Evolutionary conservation across 2,888 invertebrate genomes (phyloP).

Genomic region (Coelinius sp.): DNA sequence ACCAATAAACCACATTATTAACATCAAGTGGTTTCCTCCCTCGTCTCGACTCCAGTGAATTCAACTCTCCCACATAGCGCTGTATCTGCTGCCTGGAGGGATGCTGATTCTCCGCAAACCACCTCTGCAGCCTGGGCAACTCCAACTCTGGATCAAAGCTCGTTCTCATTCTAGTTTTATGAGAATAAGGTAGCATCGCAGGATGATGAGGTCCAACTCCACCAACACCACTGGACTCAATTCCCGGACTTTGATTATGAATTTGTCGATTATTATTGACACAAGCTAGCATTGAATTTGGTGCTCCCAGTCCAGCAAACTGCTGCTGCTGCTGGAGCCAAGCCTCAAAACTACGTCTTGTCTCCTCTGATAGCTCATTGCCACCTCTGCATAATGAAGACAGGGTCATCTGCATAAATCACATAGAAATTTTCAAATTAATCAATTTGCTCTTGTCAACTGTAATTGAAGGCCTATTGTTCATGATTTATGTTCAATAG

Average conservation of each 20-base stretch:
- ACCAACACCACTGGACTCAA: conserved; percentile 69
- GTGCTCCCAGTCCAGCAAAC: conserved; percentile 62
- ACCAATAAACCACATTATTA: conserved; percentile 97
- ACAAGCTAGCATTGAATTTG: conserved; percentile 60
- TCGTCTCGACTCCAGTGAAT: conserved; percentile 90
- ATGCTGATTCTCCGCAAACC: conserved; percentile 98
- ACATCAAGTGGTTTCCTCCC: conserved; percentile 95
- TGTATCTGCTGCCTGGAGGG: conserved; percentile 97
- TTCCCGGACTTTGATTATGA: conserved; percentile 63
- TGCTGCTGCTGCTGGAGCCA: conserved; percentile 76
- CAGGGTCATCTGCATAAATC: conserved; percentile 78
- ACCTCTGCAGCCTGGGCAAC: conserved; percentile 93
- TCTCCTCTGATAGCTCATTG: conserved; percentile 86
- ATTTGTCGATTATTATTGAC: conserved; percentile 53
- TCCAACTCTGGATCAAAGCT: conserved; percentile 98
- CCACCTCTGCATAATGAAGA: conserved; percentile 88
- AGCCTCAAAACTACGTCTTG: conserved; percentile 89
- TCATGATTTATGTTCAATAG: too few relatives aligned
- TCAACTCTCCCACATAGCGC: conserved; percentile 94
- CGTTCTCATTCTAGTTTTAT: conserved; percentile 95
- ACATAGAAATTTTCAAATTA: not conserved
- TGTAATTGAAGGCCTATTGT: not conserved
- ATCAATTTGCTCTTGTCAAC: not conserved
- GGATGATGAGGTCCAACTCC: conserved; percentile 76
- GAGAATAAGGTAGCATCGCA: conserved; percentile 76